These are phyloP conservation scores for Lates japonicus DNA, from an alignment of 2,797 vertebrate genomes.

Conservation along the genomic window DNA sequence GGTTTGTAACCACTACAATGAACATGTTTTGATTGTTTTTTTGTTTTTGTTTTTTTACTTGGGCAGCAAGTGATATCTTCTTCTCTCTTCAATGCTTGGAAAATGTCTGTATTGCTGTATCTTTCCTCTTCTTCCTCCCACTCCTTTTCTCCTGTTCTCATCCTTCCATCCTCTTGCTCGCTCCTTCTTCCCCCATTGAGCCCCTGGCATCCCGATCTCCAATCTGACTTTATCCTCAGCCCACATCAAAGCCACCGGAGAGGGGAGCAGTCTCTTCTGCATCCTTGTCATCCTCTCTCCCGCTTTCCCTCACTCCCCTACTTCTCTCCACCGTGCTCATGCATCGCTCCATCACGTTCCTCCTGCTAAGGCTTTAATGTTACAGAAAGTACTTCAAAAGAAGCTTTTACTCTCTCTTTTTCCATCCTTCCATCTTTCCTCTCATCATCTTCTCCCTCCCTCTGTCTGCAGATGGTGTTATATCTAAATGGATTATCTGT, in stretches of 20 bases:
- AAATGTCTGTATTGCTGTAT: constrained; percentile 42
- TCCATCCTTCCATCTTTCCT: constrained; percentile 60
- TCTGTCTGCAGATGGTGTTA: constrained; percentile 55
- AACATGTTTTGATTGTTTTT: constrained; percentile 17
- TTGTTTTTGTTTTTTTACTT: neutral
- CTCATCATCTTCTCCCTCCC: constrained; percentile 53
- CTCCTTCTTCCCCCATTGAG: constrained; percentile 68
- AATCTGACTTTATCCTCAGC: constrained; percentile 81
- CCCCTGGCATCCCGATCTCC: constrained; percentile 78
- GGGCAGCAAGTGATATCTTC: constrained; percentile 11
- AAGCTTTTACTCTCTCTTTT: constrained; percentile 52
- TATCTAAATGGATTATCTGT: constrained; percentile 78
- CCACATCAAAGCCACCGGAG: constrained; percentile 78
- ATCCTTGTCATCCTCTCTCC: constrained; percentile 73
- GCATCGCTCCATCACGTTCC: constrained; percentile 63
- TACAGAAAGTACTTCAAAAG: constrained; percentile 77
- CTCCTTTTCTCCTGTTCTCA: constrained; percentile 66
- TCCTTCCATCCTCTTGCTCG: constrained; percentile 65
- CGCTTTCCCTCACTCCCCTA: constrained; percentile 42
- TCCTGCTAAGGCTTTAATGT: constrained; percentile 77
- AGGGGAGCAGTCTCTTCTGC: constrained; percentile 73
- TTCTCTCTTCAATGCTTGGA: constrained; percentile 28
- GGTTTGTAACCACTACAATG: neutral
- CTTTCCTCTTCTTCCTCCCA: constrained; percentile 30
- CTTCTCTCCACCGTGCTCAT: constrained; percentile 45